phyloP scores from a whole-genome alignment of 2,888 invertebrate genomes.

The Aquatica leii region DNA sequence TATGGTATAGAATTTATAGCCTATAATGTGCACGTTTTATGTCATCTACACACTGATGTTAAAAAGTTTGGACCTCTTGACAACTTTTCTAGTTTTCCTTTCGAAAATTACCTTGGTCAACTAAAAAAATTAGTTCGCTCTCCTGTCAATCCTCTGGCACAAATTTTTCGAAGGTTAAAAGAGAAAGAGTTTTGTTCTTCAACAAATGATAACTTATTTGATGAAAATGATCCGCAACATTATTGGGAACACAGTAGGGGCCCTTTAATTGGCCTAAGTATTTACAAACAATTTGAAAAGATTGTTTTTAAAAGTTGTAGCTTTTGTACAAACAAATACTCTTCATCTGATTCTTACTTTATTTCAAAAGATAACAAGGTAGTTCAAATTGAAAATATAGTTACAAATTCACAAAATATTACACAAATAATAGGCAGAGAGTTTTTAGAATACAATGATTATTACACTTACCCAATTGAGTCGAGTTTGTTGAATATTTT shows the following conservation, averaged over 20 bases:
- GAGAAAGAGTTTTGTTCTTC: background rate
- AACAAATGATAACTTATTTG: background rate
- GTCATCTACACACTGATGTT: constrained; percentile 19
- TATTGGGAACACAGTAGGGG: background rate
- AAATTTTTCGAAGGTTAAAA: background rate
- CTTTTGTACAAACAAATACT: no score
- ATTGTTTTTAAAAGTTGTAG: no score
- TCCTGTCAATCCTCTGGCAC: constrained; percentile 15
- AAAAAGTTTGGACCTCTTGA: constrained; percentile 15
- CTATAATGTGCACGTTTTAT: constrained; percentile 20
- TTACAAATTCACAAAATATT: no score
- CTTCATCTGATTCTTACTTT: no score
- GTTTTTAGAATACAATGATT: no score
- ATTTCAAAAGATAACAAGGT: no score
- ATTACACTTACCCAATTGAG: no score
- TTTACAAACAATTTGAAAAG: background rate
- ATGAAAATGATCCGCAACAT: background rate
- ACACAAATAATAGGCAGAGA: no score
- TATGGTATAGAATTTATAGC: constrained; percentile 18
- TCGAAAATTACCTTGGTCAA: constrained; percentile 19
- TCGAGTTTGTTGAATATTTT: no score
- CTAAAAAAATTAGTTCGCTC: constrained; percentile 15
- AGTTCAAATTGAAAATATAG: no score
- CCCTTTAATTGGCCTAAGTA: background rate
- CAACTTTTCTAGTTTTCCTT: constrained; percentile 18